Evolutionary conservation across 1,140 invertebrate genomes (phyloP).

Genomic region (Nasonia vitripennis): DNA sequence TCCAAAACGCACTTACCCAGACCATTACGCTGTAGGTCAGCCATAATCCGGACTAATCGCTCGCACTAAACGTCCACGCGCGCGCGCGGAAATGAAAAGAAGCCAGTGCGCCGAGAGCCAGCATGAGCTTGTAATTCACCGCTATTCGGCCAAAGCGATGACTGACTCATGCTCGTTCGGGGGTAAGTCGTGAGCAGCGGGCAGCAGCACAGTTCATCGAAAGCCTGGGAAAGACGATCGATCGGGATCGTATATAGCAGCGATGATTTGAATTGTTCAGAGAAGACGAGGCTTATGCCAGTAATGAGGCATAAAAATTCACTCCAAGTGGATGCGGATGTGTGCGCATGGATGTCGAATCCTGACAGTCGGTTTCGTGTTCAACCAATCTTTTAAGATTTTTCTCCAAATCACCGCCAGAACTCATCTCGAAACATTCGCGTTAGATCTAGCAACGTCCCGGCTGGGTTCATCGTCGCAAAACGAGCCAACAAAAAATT

Average conservation of each 20-base stretch:
- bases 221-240: slow-evolving; percentile 35
- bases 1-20: not conserved
- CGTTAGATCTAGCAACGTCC: too few relatives aligned
- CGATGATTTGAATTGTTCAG: slow-evolving; percentile 19
- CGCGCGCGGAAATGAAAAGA: not conserved
- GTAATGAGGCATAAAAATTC: not conserved
- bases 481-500: not conserved
- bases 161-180: not conserved
- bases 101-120: not conserved
- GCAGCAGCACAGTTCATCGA: not conserved
- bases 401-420: too few relatives aligned
- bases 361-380: too few relatives aligned
- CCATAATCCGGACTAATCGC: not conserved
- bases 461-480: not conserved
- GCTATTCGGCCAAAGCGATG: slow-evolving; percentile 9
- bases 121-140: slow-evolving; percentile 19
- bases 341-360: too few relatives aligned
- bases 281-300: not conserved
- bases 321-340: too few relatives aligned
- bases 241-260: slow-evolving; percentile 6
- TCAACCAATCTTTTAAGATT: too few relatives aligned
- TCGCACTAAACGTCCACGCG: not conserved
- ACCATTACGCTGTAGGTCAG: not conserved
- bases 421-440: too few relatives aligned
- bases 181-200: slow-evolving; percentile 27